A percentile compares a stretch with the other conserved stretches of the same genome.
These are phyloP conservation scores for Andrena chrysosceles DNA, from an alignment of 2,888 invertebrate genomes.

Conservation along the genomic window DNA sequence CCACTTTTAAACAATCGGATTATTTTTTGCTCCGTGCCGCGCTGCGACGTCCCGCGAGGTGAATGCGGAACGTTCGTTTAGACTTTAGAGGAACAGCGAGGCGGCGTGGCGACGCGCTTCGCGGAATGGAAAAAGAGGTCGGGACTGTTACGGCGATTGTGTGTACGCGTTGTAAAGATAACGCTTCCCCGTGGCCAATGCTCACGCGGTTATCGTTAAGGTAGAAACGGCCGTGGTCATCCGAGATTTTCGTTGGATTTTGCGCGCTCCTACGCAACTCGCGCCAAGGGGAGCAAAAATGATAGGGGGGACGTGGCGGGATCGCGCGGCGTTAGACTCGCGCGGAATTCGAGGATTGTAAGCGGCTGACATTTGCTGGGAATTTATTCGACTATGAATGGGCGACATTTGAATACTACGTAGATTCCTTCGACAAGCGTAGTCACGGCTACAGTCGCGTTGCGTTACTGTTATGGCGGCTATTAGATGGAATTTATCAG, in stretches of 20 bases:
- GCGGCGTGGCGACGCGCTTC: constrained; percentile 13
- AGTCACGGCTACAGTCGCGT: constrained; percentile 21
- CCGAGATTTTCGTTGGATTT: constrained; percentile 39
- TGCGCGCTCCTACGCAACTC: constrained; percentile 37
- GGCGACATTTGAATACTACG: constrained; percentile 54
- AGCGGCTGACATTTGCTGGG: constrained; percentile 43
- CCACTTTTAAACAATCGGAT: constrained; percentile 54
- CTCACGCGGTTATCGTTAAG: constrained; percentile 68
- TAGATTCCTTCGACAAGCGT: constrained; percentile 44
- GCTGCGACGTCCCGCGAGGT: constrained; percentile 30
- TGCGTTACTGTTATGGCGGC: constrained; percentile 42
- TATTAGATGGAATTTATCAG: constrained; percentile 40
- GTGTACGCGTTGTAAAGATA: constrained; percentile 70
- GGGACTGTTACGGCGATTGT: constrained; percentile 69
- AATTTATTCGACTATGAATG: constrained; percentile 54
- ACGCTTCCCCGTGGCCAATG: constrained; percentile 61
- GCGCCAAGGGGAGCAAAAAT: background rate
- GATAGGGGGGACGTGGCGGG: background rate
- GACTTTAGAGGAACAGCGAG: constrained; percentile 31
- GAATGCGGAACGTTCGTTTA: constrained; percentile 45
- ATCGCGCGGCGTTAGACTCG: background rate
- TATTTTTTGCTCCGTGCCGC: constrained; percentile 3
- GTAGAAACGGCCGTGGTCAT: constrained; percentile 41
- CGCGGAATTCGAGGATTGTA: constrained; percentile 42
- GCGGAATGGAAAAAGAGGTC: constrained; percentile 68